Conservation (phyloP, 2,888 invertebrate genomes). For the Sepiola atlantica region DNA sequence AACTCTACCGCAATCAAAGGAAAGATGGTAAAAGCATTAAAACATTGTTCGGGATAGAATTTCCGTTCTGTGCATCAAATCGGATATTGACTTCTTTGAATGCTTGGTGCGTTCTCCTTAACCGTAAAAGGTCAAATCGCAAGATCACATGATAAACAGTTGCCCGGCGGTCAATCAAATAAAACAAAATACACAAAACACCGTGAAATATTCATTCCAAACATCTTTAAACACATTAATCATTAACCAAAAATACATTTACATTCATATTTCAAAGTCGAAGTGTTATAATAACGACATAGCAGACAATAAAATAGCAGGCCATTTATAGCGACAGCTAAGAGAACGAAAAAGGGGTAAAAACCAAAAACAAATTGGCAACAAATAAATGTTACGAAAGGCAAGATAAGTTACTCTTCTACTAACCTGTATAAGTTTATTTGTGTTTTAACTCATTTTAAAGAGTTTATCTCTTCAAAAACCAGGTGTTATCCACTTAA, state of each 20-base stretch:
- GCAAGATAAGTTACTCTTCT: no score
- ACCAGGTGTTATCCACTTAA: no score
- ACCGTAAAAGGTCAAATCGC: background rate
- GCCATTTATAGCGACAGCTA: no score
- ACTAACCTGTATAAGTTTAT: no score
- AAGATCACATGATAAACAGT: background rate
- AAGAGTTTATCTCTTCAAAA: no score
- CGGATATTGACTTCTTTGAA: background rate
- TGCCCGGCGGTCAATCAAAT: no score
- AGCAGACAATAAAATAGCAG: background rate
- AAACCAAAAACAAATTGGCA: no score
- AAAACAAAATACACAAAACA: background rate
- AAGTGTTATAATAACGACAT: background rate
- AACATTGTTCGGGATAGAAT: background rate
- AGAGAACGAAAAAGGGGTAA: no score
- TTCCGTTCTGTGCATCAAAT: background rate
- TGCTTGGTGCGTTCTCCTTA: background rate
- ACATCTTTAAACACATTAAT: background rate
- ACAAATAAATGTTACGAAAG: no score
- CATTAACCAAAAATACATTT: background rate
- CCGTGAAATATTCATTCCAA: background rate
- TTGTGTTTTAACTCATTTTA: no score
- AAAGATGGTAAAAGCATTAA: background rate
- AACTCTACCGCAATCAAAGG: background rate
- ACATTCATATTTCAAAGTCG: background rate